Evolutionary conservation across 2,888 invertebrate species (phyloP), one percentile per base, ranked within the genome.

Genomic region (Linnaemya vulpina): DNA sequence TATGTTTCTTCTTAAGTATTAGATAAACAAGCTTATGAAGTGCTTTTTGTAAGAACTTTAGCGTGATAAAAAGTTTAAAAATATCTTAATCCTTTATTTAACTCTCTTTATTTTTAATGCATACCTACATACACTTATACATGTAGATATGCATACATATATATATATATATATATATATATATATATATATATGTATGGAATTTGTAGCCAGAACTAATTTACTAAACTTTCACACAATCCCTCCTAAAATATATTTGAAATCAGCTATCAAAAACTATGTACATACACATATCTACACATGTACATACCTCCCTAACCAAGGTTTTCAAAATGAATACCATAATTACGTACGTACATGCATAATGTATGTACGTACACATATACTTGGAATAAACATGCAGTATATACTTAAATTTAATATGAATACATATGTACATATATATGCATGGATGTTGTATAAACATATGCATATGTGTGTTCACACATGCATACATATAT

Each of bases 241-340:
- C 65, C 67, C 78, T 73, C 78, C 62, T 65, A 62, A 65, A 71
- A 70, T 60, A 9, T 51, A 58, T 75, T 30, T 17, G 30, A 75
- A 84, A 84, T 84, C 78, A 80, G 81, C 81, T 81, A 81, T 84
- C 71, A 80, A 77, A 68, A 75, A 80, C 76, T 58, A 55, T 71
- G 20, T 49, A 40, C 60, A n/a, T 58, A 75, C 67, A 78, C 58
- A 71, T 38, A 11, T 62, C n/a, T n/a, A n/a, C n/a, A n/a, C n/a
- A 38, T 55, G 1, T 25, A 25, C 51, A 20, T 51, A 51, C 11
- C 5, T 30, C 30, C 2, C 30, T 5, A 30, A 2, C 30, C 30
- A 30, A 30, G 30, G 30, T 30, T 30, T 30, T 30, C 30, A 30
- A 30, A 30, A 30, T 5, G 3, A 40, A 8, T 49, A 49, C 30